phyloP scores from a whole-genome alignment of 2,113 vertebrate genomes.

The Scomber japonicus region DNA sequence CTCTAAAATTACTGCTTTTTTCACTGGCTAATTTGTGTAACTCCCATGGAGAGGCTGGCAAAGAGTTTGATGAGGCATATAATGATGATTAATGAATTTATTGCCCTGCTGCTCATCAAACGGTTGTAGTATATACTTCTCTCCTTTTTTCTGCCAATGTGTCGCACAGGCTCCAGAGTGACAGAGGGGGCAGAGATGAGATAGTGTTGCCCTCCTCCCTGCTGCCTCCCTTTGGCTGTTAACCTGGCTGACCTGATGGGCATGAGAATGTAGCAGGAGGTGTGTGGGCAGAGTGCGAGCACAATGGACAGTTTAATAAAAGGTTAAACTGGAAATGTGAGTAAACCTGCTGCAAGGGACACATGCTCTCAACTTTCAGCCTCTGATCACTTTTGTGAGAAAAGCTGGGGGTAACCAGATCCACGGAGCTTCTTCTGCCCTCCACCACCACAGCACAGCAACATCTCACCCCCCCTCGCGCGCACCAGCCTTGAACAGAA shows the following conservation, averaged over 20 bases:
- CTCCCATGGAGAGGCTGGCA: conserved; percentile 99
- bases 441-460: conserved; percentile 42
- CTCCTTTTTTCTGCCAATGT: conserved; percentile 84
- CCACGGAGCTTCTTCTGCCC: conserved; percentile 47
- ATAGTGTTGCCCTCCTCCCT: conserved; percentile 74
- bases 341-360: conserved; percentile 86
- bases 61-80: conserved; percentile 99
- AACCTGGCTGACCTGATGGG: conserved; percentile 88
- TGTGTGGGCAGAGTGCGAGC: conserved; percentile 78
- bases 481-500: background rate
- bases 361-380: conserved; percentile 85
- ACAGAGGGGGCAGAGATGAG: conserved; percentile 82
- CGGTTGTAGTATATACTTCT: conserved; percentile 90
- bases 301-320: conserved; percentile 89
- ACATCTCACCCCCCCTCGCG: conserved; percentile 9
- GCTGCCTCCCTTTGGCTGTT: conserved; percentile 81
- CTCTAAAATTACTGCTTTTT: conserved; percentile 99
- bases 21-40: conserved; percentile 99
- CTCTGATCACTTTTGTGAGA: conserved; percentile 88
- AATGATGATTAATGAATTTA: conserved; percentile 99
- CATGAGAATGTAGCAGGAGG: conserved; percentile 83
- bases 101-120: conserved; percentile 98
- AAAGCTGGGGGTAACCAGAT: conserved; percentile 86
- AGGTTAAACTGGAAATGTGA: conserved; percentile 85
- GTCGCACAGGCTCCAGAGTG: conserved; percentile 79